A percentile compares a stretch with the other conserved stretches of the same genome.
Conservation (phyloP, 2,888 invertebrate species). For the Meloe dianella region DNA sequence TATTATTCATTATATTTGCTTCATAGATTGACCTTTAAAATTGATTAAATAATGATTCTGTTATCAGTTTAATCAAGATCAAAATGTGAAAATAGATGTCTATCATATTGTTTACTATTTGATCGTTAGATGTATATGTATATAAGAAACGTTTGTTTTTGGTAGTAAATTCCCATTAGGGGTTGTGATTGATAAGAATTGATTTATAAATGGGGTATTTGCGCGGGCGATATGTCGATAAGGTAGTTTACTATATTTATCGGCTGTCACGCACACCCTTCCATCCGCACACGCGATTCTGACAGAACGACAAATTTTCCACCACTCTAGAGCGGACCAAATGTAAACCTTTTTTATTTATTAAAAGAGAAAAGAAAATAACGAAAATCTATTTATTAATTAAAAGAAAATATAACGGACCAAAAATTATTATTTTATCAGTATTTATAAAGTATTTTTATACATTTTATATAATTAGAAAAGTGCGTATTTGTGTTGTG, state of each 20-base stretch:
- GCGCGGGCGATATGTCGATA: slow-evolving; percentile 59
- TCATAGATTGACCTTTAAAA: not conserved
- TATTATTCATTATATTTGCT: too few species aligned
- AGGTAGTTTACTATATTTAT: slow-evolving; percentile 48
- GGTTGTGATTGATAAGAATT: not conserved
- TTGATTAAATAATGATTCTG: too few species aligned
- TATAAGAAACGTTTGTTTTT: too few species aligned
- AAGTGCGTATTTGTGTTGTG: slow-evolving; percentile 51
- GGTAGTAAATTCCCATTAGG: too few species aligned
- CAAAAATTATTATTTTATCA: slow-evolving; percentile 53
- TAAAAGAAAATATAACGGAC: slow-evolving; percentile 50
- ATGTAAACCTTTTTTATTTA: slow-evolving; percentile 46
- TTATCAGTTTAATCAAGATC: too few species aligned
- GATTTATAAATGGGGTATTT: not conserved
- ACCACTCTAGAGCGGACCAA: slow-evolving; percentile 54
- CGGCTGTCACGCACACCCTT: slow-evolving; percentile 55
- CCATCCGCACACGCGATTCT: slow-evolving; percentile 48
- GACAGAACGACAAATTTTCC: slow-evolving; percentile 59
- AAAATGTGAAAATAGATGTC: too few species aligned
- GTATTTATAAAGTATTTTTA: slow-evolving; percentile 57
- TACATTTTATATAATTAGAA: slow-evolving; percentile 48
- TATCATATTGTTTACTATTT: too few species aligned
- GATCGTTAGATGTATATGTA: too few species aligned
- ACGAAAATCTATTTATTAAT: slow-evolving; percentile 11
- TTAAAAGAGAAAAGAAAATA: not conserved